Base-by-base conservation (phyloP, 2,113 vertebrate species). In the Jaculus jaculus region DNA sequence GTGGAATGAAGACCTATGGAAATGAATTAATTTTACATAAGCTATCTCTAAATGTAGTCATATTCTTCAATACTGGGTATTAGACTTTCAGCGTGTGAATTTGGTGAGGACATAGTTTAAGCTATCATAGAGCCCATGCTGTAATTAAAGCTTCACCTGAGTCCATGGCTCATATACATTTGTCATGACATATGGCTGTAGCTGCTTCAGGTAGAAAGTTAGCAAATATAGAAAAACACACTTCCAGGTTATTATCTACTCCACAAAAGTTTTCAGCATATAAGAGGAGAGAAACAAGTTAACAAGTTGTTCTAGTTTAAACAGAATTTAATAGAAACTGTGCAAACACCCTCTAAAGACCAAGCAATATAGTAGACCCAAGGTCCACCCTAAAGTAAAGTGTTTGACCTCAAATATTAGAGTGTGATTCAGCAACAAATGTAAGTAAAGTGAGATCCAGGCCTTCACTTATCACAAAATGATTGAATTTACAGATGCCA, bases 401-500 rank as follows among this genome's bases (percentile, higher is more conserved):
- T 28, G 4, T 7, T 23, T 51, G 37, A 26, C 65, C 58, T 39
- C 20, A 28, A 65, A n/a, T 16, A 21, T 58, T 5, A 20, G 34
- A 23, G 11, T 60, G 4, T 16, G 11, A 4, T 32, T 54, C 39
- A 3, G 58, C 3, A 5, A 13, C 63, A 68, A 8, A 60, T 2
- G 1, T 11, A 73, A 37, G 15, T 58, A 39, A 73, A 28, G 1
- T 21, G 4, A 66, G 51, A 42, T 20, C 16, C 18, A 1, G 60
- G 11, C 51, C 51, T 11, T 0, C 15, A 9, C 42, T 30, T 37
- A 3, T 88, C 66, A n/a, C 78, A 34, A 51, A n/a, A 16, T 6
- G 20, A 10, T 26, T 3, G 18, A 15, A 1, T 24, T 12, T 24
- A 7, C 7, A 0, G 1, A 9, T 8, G 2, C 20, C 8, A 5